phyloP scores from a whole-genome alignment of 64 coral and sea anemone species.

The Trachythela sp. region DNA sequence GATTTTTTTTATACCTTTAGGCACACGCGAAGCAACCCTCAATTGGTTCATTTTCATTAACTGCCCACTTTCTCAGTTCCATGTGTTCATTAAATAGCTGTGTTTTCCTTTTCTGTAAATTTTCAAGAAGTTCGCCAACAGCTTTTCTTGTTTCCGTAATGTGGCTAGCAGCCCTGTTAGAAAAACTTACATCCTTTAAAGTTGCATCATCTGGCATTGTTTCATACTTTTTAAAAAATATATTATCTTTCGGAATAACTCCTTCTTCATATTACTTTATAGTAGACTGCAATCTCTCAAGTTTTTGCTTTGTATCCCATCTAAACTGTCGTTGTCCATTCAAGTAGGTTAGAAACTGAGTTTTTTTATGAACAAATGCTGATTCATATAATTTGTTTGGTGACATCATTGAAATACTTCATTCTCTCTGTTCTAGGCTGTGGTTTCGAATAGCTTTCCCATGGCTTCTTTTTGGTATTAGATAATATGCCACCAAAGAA shows the following conservation, averaged over 20 bases:
- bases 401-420: conserved; percentile 30
- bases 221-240: conserved; percentile 22
- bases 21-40: no score
- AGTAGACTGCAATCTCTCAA: conserved; percentile 18
- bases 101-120: conserved; percentile 34
- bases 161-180: conserved; percentile 37
- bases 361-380: conserved; percentile 37
- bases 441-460: not conserved
- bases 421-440: not conserved
- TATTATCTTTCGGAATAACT: conserved; percentile 33
- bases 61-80: conserved; percentile 47
- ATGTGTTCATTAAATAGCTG: conserved; percentile 30
- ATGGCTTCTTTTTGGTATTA: not conserved
- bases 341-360: conserved; percentile 18
- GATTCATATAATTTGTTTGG: conserved; percentile 34
- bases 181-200: conserved; percentile 39
- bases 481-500: not conserved
- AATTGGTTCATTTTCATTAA: conserved; percentile 14
- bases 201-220: conserved; percentile 41
- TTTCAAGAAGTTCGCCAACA: conserved; percentile 19
- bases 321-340: conserved; percentile 38
- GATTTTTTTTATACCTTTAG: no score
- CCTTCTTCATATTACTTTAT: conserved; percentile 9
- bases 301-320: conserved; percentile 40
- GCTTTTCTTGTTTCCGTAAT: conserved; percentile 29